Base-by-base conservation (phyloP, 2,797 vertebrate genomes). In the Spinus olivaceus region DNA sequence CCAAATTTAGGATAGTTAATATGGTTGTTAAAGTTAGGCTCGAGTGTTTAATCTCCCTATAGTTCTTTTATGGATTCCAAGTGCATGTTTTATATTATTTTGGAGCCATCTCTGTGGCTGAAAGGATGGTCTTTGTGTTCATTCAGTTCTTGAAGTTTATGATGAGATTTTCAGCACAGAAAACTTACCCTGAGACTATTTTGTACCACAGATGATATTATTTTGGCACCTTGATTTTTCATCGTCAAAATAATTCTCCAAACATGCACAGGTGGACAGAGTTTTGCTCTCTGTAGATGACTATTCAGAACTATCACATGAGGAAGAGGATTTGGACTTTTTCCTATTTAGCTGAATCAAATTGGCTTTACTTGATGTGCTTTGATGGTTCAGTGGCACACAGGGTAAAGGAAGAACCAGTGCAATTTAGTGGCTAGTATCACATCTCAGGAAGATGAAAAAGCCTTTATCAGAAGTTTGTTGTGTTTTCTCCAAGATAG, bases 151-250 rank as follows among this genome's bases (percentile, higher is more conserved):
- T 60, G 47, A 51, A 64, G 59, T 81, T 86, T 81, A 27, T 63
- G 32, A 84, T 80, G 87, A 90, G 61, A 86, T 93, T 97, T 67
- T 86, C 33, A 86, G 73, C 54, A 39, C 35, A 46, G 32, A 83
- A 49, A 66, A 87, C 39, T 30, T 88, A 44, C 35, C n/a, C 32
- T 91, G 57, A 92, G 92, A 89, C 42, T 76, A 27, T 54, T 86
- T 88, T 80, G 49, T n/a, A 21, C 67, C 44, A 70, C 8, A 95
- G 72, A 74, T 82, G 74, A 12, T 28, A 44, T 47, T 72, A 35
- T 46, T 95, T 93, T 72, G 39, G 28, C 44, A 77, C 69, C 27
- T 88, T 60, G 50, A 85, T 78, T 97, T 81, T 74, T 83, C 81
- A 18, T 41, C 88, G 80, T 96, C 82, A 90, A 20, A 91, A 80